Conservation (phyloP, 2,888 invertebrate species). For the Tanypteryx hageni region DNA sequence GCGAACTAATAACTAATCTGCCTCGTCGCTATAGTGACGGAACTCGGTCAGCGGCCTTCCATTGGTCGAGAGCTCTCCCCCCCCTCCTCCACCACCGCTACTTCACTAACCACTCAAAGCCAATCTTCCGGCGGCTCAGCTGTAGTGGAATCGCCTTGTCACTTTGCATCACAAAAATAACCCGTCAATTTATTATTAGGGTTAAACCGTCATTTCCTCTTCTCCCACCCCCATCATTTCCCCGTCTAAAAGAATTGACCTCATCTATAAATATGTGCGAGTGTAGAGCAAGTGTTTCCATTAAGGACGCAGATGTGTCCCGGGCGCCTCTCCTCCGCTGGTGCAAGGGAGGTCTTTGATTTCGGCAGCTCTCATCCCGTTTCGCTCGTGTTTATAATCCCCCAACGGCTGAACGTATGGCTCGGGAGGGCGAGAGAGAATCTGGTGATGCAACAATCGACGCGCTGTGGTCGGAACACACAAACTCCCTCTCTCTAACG, state of each 20-base stretch:
- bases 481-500: background rate
- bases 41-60: background rate
- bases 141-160: background rate
- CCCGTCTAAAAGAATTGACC: conserved; percentile 1
- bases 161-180: background rate
- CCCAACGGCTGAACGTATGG: background rate
- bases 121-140: background rate
- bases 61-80: background rate
- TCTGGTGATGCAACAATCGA: background rate
- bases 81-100: background rate
- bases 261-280: background rate
- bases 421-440: no score
- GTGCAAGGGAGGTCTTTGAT: background rate
- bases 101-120: background rate
- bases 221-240: background rate
- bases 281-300: background rate
- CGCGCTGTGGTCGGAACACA: background rate
- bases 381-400: background rate
- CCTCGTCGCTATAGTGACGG: background rate
- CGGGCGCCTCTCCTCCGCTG: background rate
- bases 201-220: background rate
- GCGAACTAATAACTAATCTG: background rate
- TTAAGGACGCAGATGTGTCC: background rate
- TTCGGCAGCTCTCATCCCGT: background rate
- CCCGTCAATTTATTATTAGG: background rate